A percentile compares a stretch with the other conserved stretches of the same genome.
Conservation (phyloP, 92 coral and sea anemone genomes). For the Pocillopora meandrina region DNA sequence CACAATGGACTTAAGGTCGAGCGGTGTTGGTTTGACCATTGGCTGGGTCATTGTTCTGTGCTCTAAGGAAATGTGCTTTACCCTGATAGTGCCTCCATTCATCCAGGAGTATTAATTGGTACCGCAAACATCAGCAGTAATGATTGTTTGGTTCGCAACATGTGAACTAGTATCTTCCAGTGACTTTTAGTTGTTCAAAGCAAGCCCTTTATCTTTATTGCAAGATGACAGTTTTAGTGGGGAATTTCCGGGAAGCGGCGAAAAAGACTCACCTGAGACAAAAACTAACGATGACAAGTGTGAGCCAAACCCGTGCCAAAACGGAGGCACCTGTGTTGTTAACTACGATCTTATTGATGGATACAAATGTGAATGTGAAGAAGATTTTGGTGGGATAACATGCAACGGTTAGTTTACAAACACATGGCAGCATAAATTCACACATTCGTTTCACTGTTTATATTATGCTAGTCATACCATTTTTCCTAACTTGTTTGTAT, state of each 20-base stretch:
- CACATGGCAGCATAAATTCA: too few species aligned
- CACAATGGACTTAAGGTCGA: too few species aligned
- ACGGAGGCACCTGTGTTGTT: constrained; percentile 75
- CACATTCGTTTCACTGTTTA: too few species aligned
- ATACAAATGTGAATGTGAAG: constrained; percentile 77
- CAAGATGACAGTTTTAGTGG: constrained; percentile 25
- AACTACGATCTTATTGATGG: constrained; percentile 80
- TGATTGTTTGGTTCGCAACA: neutral
- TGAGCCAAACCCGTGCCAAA: constrained; percentile 69
- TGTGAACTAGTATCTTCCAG: neutral
- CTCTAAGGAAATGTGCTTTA: too few species aligned
- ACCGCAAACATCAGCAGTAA: too few species aligned
- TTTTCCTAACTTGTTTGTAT: too few species aligned
- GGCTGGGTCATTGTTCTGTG: too few species aligned
- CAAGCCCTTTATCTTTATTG: neutral
- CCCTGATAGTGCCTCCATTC: too few species aligned
- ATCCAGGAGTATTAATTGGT: too few species aligned
- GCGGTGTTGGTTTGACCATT: too few species aligned
- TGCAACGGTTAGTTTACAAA: constrained; percentile 69
- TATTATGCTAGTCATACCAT: too few species aligned
- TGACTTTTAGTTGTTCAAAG: neutral
- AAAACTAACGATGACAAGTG: constrained; percentile 29
- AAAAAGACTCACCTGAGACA: neutral
- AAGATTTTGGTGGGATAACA: constrained; percentile 84
- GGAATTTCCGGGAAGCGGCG: constrained; percentile 14